Percentiles rank a stretch among this genome's conserved stretches.
Evolutionary conservation across 2,888 invertebrate genomes (phyloP).

Genomic region (Dolichomitus sp.): DNA sequence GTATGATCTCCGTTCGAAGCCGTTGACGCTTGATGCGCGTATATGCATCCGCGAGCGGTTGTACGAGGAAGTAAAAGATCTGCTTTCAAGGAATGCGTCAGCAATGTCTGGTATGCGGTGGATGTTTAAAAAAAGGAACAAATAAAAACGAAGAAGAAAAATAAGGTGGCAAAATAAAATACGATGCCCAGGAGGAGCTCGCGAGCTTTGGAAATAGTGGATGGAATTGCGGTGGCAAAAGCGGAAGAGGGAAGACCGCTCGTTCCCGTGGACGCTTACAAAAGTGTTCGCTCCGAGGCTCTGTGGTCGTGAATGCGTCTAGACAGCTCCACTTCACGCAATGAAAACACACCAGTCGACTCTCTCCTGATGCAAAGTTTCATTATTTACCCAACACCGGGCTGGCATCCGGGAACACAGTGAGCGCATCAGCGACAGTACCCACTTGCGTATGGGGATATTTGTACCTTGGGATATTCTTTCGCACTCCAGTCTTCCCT

Average conservation of each 20-base stretch:
- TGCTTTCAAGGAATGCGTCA: conserved; percentile 54
- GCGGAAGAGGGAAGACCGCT: conserved; percentile 43
- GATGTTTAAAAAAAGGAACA: conserved; percentile 42
- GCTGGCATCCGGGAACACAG: conserved; percentile 36
- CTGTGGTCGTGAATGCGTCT: conserved; percentile 80
- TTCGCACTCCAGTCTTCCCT: conserved; percentile 40
- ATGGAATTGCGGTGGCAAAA: conserved; percentile 55
- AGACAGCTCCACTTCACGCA: conserved; percentile 82
- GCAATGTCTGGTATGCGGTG: conserved; percentile 45
- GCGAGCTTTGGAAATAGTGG: conserved; percentile 54
- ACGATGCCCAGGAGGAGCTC: conserved; percentile 51
- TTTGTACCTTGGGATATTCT: conserved; percentile 56
- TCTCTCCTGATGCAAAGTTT: conserved; percentile 66
- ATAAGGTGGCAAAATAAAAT: conserved; percentile 58
- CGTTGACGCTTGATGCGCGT: conserved; percentile 54
- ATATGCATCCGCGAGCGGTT: conserved; percentile 36
- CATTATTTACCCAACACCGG: conserved; percentile 63
- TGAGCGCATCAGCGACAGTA: conserved; percentile 34
- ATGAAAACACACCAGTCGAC: conserved; percentile 77
- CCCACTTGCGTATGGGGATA: conserved; percentile 7
- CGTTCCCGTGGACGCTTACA: conserved; percentile 65
- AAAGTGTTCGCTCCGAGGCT: conserved; percentile 75
- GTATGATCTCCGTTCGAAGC: conserved; percentile 43
- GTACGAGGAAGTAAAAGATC: conserved; percentile 57
- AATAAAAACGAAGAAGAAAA: conserved; percentile 37